Base-by-base conservation (phyloP, 2,113 vertebrate species). In the Pitta sordida region DNA sequence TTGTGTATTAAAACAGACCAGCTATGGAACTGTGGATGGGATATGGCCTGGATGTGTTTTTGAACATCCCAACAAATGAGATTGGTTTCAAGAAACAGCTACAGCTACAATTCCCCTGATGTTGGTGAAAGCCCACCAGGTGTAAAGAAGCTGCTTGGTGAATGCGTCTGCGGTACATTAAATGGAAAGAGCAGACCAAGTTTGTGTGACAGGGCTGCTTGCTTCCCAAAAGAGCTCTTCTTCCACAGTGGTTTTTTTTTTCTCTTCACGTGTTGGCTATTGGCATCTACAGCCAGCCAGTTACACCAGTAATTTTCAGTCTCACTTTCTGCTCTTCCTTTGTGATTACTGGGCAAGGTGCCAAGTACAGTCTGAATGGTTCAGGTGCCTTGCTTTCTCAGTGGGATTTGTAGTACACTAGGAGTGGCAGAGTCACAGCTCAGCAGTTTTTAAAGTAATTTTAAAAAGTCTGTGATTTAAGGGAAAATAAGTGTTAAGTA, bases 191-290 rank as follows among this genome's bases (percentile, higher is more conserved):
- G n/a, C 41, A 79, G 55, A 19, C 10, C 48, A 79, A 56, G 39
- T 18, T 53, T 32, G 27, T 51, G 22, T 39, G 34, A 34, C 48
- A 14, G 15, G 27, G 14, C 3, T 5, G 26, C 26, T 80, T 91
- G 23, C 32, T 30, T 37, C 36, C 36, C 24, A 11, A 14, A 73
- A 69, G 32, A 78, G 76, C 32, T 87, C 13, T 63, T 18, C 36
- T 80, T 79, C 62, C 17, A 4, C 2, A 41, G 44, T 1, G 49
- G 11, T 3, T 15, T n/a, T 71, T n/a, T 32, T 59, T 71, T 55
- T 7, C 34, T 32, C 30, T 86, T 63, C 0, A 0, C 30, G 5
- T 34, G 20, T 46, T 75, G 26, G 7, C 43, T 88, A 3, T 20
- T 71, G 32, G 39, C 15, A 48, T 24, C 32, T 48, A 15, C 17